These are phyloP conservation scores for Patella depressa DNA, from an alignment of 2,888 invertebrate species.

Conservation along the genomic window DNA sequence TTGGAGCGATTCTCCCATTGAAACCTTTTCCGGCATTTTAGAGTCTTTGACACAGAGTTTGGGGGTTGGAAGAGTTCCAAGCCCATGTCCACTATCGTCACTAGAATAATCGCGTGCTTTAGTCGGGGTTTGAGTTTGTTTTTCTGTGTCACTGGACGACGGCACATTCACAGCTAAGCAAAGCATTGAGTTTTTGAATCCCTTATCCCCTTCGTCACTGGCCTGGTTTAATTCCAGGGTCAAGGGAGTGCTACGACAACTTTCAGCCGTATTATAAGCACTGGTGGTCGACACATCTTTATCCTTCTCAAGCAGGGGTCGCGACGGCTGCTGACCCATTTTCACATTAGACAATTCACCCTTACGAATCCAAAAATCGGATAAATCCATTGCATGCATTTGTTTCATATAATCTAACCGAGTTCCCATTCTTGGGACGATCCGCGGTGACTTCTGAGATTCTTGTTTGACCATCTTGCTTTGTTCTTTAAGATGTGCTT, in stretches of 20 bases:
- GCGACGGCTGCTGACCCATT: conserved; percentile 20
- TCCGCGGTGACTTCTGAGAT: conserved; percentile 56
- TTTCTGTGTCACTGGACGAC: conserved; percentile 66
- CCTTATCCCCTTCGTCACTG: conserved; percentile 59
- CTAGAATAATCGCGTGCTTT: conserved; percentile 55
- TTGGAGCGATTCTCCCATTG: conserved; percentile 62
- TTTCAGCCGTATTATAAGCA: conserved; percentile 84
- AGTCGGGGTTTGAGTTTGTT: conserved; percentile 66
- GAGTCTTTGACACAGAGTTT: conserved; percentile 27
- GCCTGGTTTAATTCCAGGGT: conserved; percentile 66
- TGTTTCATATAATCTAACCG: conserved; percentile 64
- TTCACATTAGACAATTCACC: conserved; percentile 28
- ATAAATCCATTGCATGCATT: conserved; percentile 48
- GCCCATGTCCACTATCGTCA: conserved; percentile 49
- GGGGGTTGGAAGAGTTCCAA: conserved; percentile 23
- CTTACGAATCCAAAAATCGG: conserved; percentile 46
- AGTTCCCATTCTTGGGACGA: conserved; percentile 70
- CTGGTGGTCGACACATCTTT: conserved; percentile 75
- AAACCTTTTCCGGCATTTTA: conserved; percentile 24
- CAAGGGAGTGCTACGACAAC: conserved; percentile 78
- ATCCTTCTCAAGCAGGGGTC: conserved; percentile 42
- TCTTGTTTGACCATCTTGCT: conserved; percentile 37
- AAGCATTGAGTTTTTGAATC: conserved; percentile 64
- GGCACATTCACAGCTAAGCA: conserved; percentile 54
- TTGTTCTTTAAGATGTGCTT: conserved; percentile 60